Conservation (phyloP, 2,888 invertebrate species). For the Opisthograptis luteolata region DNA sequence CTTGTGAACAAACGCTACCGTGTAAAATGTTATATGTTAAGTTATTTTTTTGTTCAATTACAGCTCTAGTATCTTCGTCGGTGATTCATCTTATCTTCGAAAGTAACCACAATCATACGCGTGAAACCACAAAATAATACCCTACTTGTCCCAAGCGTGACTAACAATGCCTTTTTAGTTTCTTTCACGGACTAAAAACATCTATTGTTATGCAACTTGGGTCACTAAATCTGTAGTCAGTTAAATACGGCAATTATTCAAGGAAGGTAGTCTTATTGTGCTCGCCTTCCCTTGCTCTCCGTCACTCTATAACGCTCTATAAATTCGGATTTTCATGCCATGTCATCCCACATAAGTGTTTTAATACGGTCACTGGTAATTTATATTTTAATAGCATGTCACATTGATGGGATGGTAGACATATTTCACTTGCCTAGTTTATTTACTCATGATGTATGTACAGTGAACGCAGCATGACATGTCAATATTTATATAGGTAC, state of each 20-base stretch:
- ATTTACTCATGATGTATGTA: constrained; percentile 1
- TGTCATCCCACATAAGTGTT: constrained; percentile 74
- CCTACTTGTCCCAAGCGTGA: constrained; percentile 28
- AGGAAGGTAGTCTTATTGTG: constrained; percentile 73
- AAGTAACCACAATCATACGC: constrained; percentile 19
- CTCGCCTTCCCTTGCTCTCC: constrained; percentile 52
- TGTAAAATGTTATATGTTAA: no score
- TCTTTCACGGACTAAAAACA: constrained; percentile 65
- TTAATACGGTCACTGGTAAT: constrained; percentile 63
- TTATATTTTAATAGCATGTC: constrained; percentile 58
- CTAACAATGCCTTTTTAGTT: constrained; percentile 63
- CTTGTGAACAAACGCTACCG: no score
- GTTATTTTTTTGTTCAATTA: not conserved
- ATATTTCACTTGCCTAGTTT: constrained; percentile 38
- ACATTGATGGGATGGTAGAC: constrained; percentile 51
- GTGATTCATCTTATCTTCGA: constrained; percentile 7
- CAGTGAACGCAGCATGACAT: no score
- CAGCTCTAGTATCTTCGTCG: not conserved
- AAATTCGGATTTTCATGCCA: constrained; percentile 77
- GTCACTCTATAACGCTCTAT: constrained; percentile 58
- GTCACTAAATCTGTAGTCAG: constrained; percentile 62
- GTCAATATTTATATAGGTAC: no score
- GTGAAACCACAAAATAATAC: constrained; percentile 35
- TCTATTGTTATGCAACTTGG: constrained; percentile 61
- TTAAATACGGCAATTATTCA: constrained; percentile 80